Percentiles rank a stretch among this genome's conserved stretches.
Evolutionary conservation across 2,888 invertebrate genomes (phyloP).

Genomic region (Epinotia demarniana): DNA sequence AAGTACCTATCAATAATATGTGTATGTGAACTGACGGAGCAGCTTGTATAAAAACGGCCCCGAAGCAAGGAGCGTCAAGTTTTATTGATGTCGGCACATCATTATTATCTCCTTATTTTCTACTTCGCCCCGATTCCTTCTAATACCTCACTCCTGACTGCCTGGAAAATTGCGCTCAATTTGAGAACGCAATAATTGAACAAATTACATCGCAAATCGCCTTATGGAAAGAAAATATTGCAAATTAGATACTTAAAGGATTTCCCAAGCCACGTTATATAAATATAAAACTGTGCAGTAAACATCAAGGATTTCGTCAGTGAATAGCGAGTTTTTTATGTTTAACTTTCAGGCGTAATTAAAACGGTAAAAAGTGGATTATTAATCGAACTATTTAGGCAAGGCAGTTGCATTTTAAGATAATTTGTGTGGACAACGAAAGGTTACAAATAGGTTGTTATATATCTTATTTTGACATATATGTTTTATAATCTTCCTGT

Average conservation of each 20-base stretch:
- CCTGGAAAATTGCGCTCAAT: conserved; percentile 71
- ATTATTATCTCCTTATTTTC: conserved; percentile 77
- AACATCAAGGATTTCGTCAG: conserved; percentile 1
- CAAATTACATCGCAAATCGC: conserved; percentile 74
- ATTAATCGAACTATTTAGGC: no score
- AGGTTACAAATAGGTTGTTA: no score
- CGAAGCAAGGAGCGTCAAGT: conserved; percentile 53
- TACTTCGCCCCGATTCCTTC: conserved; percentile 63
- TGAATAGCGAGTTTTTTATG: not conserved
- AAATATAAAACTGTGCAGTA: conserved; percentile 20
- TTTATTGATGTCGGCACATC: conserved; percentile 68
- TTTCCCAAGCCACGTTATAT: conserved; percentile 52
- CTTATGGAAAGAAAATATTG: conserved; percentile 68
- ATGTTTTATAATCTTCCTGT: no score
- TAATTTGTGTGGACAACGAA: no score
- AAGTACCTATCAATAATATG: conserved; percentile 36
- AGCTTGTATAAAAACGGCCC: conserved; percentile 33
- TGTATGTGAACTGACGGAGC: conserved; percentile 33
- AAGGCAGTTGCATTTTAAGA: no score
- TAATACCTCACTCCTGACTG: conserved; percentile 65
- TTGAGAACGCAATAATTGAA: conserved; percentile 75
- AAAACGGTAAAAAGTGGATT: not conserved
- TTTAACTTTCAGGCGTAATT: not conserved
- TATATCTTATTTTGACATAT: no score
- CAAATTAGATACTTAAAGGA: conserved; percentile 78